Base-by-base conservation (phyloP, 2,797 vertebrate genomes). In the Poecilia picta region DNA sequence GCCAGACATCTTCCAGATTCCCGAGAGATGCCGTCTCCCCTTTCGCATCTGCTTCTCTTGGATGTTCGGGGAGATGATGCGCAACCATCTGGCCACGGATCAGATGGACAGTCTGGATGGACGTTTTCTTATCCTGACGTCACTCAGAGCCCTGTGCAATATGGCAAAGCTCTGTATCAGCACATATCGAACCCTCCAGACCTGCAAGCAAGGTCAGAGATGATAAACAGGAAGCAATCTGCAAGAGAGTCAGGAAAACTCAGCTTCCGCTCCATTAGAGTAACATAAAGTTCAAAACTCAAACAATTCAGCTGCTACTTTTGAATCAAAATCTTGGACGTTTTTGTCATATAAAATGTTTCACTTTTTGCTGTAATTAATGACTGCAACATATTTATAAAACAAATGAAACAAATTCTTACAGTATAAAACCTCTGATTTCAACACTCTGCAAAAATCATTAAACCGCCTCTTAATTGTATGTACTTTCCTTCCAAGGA, bases 11-110 rank as follows among this genome's bases (percentile, higher is more conserved):
- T 89, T 86, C 94, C 92, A 86, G 77, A 84, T 88, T 92, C 93
- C 92, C 92, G 2, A 43, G 92, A 91, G 91, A 93, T 85, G 87
- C 91, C 85, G 33, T 81, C 88, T 90, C 89, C 79, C 84, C 66
- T 83, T 88, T 87, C 92, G 93, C 95, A 96, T 95, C 95, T 96
- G 96, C 91, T 93, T 94, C 81, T 83, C 72, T 55, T 81, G 92
- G 89, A 91, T 90, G 88, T 85, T 86, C 87, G 83, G 87, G 90
- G 91, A 91, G 90, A 90, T 88, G 91, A 87, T 91, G 89, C 79
- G 46, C 72, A 89, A 86, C 95, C 96, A 96, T 96, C 94, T 96
- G 96, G 92, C 87, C 78, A 68, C 78, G 78, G 88, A 64, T 83
- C 85, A 85, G 85, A 81, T 91, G 73, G 46, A 81, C 87, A 83